Base-by-base conservation (phyloP, 2,797 vertebrate species). In the Mormyrops boulengeri region DNA sequence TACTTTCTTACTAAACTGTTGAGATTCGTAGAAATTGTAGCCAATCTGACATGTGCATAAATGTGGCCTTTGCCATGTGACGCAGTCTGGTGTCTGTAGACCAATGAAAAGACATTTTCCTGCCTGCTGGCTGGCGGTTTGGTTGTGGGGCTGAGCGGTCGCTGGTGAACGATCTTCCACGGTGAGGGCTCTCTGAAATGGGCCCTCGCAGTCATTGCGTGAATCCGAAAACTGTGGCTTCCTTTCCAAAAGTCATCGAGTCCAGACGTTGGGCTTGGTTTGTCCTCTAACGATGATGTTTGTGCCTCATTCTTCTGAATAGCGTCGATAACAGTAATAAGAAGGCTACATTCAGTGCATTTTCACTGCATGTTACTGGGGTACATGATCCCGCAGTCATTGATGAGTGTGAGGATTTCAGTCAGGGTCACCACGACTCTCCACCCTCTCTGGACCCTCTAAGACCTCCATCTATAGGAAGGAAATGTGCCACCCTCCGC, bases 381-480 rank as follows among this genome's bases (percentile, higher is more conserved):
- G 44, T 85, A 26, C 3, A 11, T 50, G 2, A 44, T 5, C 77
- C 77, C 17, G 90, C 91, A 93, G 93, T 92, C 93, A 92, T 90
- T 93, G 94, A 95, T 94, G 92, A 94, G 92, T 91, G 91, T 89
- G 94, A 95, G 94, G 94, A 22, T 89, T 94, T 95, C 95, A 95
- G 95, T 94, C 95, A 93, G 93, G 94, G 95, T 93, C 94, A 94
- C 95, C 95, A 92, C 73, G 88, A 41, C 66, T 87, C 9, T 66
- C 49, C 89, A 30, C 88, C 85, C 44, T 88, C 62, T 85, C 90
- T 87, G 88, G 89, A 93, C 94, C 91, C 93, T 92, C 92, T 89
- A 93, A 90, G 91, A 93, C 91, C 93, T 93, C 89, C 95, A 93
- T 93, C 95, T 94, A 92, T 92, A 94, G 94, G 95, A 93, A 49